Evolutionary conservation across 2,113 vertebrate genomes (phyloP).

Genomic region (Mixornis gularis): DNA sequence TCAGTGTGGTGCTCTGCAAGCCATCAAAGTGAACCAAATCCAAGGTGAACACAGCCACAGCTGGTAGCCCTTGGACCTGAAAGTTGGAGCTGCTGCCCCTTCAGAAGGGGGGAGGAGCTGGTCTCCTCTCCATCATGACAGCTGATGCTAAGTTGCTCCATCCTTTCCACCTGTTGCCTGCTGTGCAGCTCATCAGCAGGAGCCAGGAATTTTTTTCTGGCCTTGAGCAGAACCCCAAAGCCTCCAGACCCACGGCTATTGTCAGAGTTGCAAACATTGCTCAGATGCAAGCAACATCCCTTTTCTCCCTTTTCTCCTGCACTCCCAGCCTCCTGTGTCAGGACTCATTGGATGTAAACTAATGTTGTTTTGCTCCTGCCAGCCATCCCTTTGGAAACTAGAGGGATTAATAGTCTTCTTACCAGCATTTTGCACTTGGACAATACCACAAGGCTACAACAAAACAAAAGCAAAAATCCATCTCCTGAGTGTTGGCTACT

Average conservation of each 20-base stretch:
- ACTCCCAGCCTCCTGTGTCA: neutral
- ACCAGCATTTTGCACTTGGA: neutral
- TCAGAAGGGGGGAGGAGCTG: neutral
- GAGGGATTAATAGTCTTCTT: neutral
- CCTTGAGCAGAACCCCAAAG: neutral
- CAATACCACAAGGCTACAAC: neutral
- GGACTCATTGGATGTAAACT: neutral
- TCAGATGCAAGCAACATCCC: neutral
- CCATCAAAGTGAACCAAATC: neutral
- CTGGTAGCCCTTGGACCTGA: neutral
- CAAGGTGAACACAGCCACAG: neutral
- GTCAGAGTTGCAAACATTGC: neutral
- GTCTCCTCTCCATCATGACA: neutral
- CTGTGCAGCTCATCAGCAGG: neutral
- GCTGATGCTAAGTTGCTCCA: neutral
- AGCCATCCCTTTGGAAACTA: neutral
- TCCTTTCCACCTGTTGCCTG: neutral
- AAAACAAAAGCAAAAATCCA: neutral
- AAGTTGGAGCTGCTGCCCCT: neutral
- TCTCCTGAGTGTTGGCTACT: neutral
- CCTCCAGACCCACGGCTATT: neutral
- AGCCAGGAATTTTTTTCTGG: neutral
- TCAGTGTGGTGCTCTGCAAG: accelerated
- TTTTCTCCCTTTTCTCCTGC: neutral
- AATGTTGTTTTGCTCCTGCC: accelerated